Percentiles rank a stretch among this genome's conserved stretches.
Conservation (phyloP, 2,113 vertebrate genomes). For the Anolis carolinensis region DNA sequence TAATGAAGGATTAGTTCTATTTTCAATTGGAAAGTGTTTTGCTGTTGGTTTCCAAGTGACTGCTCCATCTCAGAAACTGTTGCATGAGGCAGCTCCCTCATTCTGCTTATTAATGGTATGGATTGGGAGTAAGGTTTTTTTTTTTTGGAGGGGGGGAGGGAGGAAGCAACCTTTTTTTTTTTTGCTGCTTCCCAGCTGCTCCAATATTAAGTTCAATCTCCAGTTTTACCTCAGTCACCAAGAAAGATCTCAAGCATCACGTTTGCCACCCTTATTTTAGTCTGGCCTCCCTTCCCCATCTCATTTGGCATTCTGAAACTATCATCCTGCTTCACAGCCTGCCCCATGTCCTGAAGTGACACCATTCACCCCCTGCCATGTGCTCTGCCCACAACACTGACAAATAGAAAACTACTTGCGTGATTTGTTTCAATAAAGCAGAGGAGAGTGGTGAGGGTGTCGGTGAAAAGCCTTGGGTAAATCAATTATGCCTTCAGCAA, state of each 20-base stretch:
- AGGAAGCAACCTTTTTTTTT: too few relatives aligned
- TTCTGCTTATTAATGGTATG: background rate
- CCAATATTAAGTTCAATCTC: background rate
- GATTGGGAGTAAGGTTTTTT: background rate
- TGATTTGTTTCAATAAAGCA: slow-evolving; percentile 16
- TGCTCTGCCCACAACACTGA: background rate
- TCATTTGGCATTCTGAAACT: background rate
- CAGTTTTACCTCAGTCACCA: background rate
- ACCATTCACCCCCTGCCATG: background rate
- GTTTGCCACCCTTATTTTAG: background rate
- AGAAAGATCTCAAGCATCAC: background rate
- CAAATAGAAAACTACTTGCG: background rate
- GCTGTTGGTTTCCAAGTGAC: background rate
- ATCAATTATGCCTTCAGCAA: background rate
- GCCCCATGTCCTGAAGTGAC: background rate
- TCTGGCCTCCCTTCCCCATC: background rate
- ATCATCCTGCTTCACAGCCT: background rate
- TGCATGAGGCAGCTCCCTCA: background rate
- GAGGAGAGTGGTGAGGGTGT: background rate
- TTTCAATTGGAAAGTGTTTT: background rate
- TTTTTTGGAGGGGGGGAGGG: too few relatives aligned
- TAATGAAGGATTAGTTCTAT: background rate
- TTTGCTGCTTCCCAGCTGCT: background rate
- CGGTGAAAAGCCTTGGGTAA: background rate
- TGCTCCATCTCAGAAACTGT: background rate